Percentiles rank a stretch among this genome's conserved stretches.
These are phyloP conservation scores for Cancer borealis DNA, from an alignment of 2,888 invertebrate species.

Conservation along the genomic window DNA sequence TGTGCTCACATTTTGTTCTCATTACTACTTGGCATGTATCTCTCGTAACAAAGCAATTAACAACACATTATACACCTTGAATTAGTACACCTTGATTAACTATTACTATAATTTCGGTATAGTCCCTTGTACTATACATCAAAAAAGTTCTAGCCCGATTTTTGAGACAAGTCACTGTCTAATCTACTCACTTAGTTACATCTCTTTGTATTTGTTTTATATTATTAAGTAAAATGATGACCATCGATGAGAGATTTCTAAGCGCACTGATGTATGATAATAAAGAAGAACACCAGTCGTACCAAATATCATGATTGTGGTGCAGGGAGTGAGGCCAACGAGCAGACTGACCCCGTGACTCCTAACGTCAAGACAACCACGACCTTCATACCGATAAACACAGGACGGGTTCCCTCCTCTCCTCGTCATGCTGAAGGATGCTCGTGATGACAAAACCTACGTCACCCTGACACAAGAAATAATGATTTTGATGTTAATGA, in stretches of 20 bases:
- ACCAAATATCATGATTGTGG: neutral
- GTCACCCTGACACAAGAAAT: neutral
- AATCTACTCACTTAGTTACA: neutral
- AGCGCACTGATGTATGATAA: neutral
- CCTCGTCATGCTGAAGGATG: neutral
- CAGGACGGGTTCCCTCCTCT: neutral
- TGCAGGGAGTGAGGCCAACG: neutral
- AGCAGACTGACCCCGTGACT: conserved; percentile 33
- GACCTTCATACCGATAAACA: conserved; percentile 27
- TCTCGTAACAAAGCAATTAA: conserved; percentile 13
- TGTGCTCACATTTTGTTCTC: conserved; percentile 1
- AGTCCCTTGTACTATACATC: neutral
- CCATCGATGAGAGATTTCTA: neutral
- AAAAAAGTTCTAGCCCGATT: neutral
- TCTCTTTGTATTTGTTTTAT: neutral
- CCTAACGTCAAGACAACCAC: neutral
- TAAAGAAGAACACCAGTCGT: neutral
- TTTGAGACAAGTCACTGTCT: neutral
- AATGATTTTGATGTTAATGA: neutral
- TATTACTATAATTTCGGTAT: neutral
- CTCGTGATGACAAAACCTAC: neutral
- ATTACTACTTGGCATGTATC: neutral
- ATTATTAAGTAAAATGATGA: neutral
- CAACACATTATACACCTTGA: neutral
- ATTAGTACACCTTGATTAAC: neutral